Conservation (phyloP, 2,113 vertebrate species). For the Apodemus speciosus region DNA sequence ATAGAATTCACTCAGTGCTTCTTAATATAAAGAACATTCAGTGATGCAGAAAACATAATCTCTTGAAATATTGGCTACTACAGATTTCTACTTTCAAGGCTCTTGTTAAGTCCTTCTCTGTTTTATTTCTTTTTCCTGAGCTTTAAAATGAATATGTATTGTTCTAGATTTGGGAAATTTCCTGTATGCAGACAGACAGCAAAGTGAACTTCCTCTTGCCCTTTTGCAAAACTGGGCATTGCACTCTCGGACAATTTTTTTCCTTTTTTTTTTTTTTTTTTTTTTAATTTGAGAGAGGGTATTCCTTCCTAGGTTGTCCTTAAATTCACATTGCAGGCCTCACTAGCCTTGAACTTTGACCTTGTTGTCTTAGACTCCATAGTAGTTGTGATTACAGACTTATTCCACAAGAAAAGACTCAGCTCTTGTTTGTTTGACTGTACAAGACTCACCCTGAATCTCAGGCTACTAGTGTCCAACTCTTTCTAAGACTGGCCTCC, state of each 20-base stretch:
- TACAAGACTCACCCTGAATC: neutral
- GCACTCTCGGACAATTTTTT: too few relatives aligned
- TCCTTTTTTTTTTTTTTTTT: neutral
- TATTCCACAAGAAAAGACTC: neutral
- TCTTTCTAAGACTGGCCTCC: neutral
- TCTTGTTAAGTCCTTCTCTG: neutral
- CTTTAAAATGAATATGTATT: conserved; percentile 11
- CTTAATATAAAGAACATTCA: conserved; percentile 32
- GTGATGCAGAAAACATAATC: conserved; percentile 53
- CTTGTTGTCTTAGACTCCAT: neutral
- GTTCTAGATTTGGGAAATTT: neutral
- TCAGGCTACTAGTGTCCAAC: neutral
- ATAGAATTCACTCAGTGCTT: conserved; percentile 34
- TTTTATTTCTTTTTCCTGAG: neutral
- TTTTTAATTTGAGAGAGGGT: neutral
- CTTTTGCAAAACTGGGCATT: neutral
- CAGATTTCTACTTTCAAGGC: conserved; percentile 1
- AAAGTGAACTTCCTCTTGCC: neutral
- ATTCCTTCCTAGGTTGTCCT: neutral
- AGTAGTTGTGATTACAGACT: neutral
- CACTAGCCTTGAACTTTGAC: neutral
- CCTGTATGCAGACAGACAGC: neutral
- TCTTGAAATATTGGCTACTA: conserved; percentile 57
- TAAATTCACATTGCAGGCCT: neutral
- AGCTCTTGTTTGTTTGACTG: too few relatives aligned